Evolutionary conservation across 2,888 invertebrate species (phyloP).

Genomic region (Leistus spinibarbis): DNA sequence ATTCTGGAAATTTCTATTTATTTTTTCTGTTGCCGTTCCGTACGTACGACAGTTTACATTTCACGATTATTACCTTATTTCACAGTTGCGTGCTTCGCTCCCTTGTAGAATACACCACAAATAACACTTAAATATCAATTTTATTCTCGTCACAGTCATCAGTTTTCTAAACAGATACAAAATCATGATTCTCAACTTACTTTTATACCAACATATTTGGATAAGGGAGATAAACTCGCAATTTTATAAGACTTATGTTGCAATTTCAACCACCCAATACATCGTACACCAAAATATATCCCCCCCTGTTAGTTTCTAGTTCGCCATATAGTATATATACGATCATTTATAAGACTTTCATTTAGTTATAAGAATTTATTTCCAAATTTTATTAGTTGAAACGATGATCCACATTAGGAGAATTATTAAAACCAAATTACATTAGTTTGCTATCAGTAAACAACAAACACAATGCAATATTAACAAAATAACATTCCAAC

Average conservation of each 20-base stretch:
- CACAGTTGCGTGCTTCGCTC: not conserved
- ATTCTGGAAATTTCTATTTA: conserved; percentile 14
- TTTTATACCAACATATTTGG: not conserved
- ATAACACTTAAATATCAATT: not conserved
- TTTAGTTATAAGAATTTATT: too few species aligned
- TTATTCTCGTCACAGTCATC: not conserved
- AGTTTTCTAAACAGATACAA: not conserved
- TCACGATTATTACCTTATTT: conserved; percentile 28
- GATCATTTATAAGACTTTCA: too few species aligned
- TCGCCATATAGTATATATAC: not conserved
- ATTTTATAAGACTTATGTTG: not conserved
- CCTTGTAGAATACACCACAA: not conserved
- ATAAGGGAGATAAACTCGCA: not conserved
- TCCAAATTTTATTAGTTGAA: too few species aligned
- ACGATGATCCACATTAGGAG: too few species aligned
- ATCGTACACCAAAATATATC: not conserved
- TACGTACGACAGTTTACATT: conserved; percentile 18
- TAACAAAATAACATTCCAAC: not conserved
- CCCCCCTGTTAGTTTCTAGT: not conserved
- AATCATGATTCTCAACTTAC: not conserved
- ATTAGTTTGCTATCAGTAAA: too few species aligned
- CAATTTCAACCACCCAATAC: too few species aligned
- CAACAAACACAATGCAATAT: too few species aligned
- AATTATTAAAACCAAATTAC: too few species aligned
- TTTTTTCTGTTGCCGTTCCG: conserved; percentile 16